phyloP scores from a whole-genome alignment of 2,888 invertebrate genomes.

The Eristalis intricaria region DNA sequence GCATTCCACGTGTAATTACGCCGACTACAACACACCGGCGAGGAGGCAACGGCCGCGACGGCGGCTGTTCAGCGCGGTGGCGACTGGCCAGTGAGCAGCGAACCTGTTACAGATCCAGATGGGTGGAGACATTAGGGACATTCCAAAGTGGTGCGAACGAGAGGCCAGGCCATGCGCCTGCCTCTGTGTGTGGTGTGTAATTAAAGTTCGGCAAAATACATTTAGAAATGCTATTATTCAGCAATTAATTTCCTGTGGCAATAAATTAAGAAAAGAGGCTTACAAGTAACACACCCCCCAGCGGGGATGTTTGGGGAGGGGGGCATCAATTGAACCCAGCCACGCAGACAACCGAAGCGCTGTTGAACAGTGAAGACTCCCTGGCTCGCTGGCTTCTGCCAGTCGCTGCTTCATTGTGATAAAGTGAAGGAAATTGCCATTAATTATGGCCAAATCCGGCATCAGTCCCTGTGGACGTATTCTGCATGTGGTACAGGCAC shows the following conservation, averaged over 20 bases:
- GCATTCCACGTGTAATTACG: conserved; percentile 49
- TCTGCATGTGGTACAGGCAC: conserved; percentile 34
- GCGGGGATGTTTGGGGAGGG: background rate
- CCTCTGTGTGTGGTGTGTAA: conserved; percentile 19
- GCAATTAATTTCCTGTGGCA: conserved; percentile 70
- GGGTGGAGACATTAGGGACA: background rate
- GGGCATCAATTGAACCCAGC: conserved; percentile 4
- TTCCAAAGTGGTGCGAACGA: conserved; percentile 20
- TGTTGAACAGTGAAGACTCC: background rate
- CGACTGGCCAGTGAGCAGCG: background rate
- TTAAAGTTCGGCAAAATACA: conserved; percentile 65
- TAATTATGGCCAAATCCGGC: conserved; percentile 69
- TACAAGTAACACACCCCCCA: conserved; percentile 59
- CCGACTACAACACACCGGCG: conserved; percentile 35
- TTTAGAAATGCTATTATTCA: conserved; percentile 68
- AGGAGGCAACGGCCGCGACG: too few species aligned
- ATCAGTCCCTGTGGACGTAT: conserved; percentile 65
- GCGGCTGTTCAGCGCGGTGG: background rate
- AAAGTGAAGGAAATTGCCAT: conserved; percentile 68
- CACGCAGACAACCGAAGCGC: background rate
- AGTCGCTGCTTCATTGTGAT: conserved; percentile 47
- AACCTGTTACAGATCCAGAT: background rate
- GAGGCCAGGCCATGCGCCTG: conserved; percentile 9
- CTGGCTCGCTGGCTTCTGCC: background rate
- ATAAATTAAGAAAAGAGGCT: conserved; percentile 71